Percentiles rank a stretch among this genome's conserved stretches.
Evolutionary conservation across 2,797 vertebrate species (phyloP).

Genomic region (Sebastes nivosus): DNA sequence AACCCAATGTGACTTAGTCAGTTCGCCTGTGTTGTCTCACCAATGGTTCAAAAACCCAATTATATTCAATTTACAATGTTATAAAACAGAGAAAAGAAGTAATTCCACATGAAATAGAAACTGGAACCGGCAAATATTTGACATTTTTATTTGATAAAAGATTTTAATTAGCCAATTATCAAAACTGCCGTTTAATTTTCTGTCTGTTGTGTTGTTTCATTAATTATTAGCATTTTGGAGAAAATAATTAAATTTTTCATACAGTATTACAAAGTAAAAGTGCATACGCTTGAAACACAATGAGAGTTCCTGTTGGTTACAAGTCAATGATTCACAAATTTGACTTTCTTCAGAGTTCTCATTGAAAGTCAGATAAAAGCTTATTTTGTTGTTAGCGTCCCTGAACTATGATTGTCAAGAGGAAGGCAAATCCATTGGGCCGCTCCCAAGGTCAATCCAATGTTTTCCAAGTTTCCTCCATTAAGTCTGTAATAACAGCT

Average conservation of each 20-base stretch:
- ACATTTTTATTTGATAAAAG: not conserved
- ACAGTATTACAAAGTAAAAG: not conserved
- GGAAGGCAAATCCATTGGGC: not conserved
- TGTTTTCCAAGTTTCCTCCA: constrained; percentile 16
- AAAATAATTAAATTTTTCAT: not conserved
- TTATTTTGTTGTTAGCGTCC: not conserved
- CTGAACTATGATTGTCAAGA: not conserved
- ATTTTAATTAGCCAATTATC: not conserved
- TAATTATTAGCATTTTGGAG: not conserved
- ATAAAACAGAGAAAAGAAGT: not conserved
- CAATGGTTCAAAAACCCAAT: not conserved
- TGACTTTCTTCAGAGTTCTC: not conserved
- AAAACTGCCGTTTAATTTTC: not conserved
- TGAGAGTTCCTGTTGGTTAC: not conserved
- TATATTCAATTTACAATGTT: not conserved
- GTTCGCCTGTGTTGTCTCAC: not conserved
- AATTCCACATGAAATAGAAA: not conserved
- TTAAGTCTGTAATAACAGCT: constrained; percentile 27
- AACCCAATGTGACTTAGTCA: not conserved
- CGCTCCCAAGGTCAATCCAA: constrained; percentile 19
- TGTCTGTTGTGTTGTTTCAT: not conserved
- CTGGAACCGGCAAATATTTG: not conserved
- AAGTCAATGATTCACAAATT: not conserved
- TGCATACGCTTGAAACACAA: not conserved
- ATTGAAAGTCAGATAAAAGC: not conserved